These are phyloP conservation scores for Pseudolaguvia tuberculata DNA, from an alignment of 2,113 vertebrate genomes.

Conservation along the genomic window DNA sequence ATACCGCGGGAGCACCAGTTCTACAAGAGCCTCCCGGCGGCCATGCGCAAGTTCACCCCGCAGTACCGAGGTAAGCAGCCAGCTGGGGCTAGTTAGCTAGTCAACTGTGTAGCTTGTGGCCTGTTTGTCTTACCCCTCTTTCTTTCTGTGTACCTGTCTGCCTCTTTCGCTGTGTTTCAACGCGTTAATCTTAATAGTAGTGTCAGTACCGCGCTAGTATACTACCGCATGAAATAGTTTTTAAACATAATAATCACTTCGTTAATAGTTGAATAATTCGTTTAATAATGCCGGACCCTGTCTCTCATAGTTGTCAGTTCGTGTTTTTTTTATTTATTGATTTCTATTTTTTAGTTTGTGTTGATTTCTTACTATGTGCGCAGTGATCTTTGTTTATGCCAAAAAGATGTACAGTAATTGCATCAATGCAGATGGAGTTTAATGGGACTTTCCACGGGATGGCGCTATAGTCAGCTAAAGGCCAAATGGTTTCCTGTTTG, in stretches of 20 bases:
- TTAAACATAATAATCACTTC: neutral
- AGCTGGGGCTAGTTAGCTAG: neutral
- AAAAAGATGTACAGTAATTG: neutral
- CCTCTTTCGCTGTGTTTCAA: neutral
- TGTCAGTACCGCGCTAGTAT: neutral
- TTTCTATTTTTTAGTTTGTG: no score
- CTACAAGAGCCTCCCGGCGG: slow-evolving; percentile 91
- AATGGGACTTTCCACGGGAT: slow-evolving; percentile 1
- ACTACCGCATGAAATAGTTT: neutral
- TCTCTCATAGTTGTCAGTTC: no score
- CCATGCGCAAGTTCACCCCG: slow-evolving; percentile 96
- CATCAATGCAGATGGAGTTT: slow-evolving; percentile 14
- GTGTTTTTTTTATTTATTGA: neutral
- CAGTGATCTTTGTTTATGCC: neutral
- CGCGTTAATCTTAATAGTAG: neutral
- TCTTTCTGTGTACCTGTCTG: neutral
- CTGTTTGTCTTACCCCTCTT: neutral
- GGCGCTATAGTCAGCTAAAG: slow-evolving; percentile 16
- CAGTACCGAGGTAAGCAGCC: slow-evolving; percentile 87
- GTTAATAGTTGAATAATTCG: neutral
- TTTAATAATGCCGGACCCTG: no score
- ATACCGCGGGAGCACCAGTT: slow-evolving; percentile 96
- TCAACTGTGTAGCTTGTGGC: neutral
- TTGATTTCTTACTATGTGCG: neutral
- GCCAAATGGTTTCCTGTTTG: slow-evolving; percentile 9